These are phyloP conservation scores for Ptychodera flava DNA, from an alignment of 35 echinoderm and acorn worm genomes.

Conservation along the genomic window DNA sequence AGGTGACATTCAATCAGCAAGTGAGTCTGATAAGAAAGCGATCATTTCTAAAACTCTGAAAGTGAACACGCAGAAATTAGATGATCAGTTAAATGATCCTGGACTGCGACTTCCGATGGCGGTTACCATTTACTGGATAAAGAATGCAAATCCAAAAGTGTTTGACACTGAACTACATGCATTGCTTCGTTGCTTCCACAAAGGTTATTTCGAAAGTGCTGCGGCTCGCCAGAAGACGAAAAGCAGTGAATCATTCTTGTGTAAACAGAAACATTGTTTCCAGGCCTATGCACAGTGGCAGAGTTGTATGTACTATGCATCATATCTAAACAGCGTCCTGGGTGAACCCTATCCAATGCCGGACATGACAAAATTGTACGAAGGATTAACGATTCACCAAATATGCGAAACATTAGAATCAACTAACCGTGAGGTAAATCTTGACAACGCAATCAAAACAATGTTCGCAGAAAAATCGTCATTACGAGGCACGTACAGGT, in stretches of 20 bases:
- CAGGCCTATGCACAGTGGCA: constrained; percentile 8
- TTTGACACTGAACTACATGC: background rate
- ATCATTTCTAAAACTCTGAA: background rate
- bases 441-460: too few species aligned
- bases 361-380: background rate
- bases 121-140: constrained; percentile 4
- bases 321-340: background rate
- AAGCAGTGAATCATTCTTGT: too few species aligned
- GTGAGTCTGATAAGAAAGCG: background rate
- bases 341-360: background rate
- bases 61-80: too few species aligned
- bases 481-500: too few species aligned
- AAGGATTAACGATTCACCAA: background rate
- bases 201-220: background rate
- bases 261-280: too few species aligned
- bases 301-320: constrained; percentile 7
- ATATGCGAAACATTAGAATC: too few species aligned
- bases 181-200: background rate
- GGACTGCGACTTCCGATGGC: background rate
- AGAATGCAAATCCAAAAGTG: constrained; percentile 6
- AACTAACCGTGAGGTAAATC: too few species aligned
- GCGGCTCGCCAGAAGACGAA: too few species aligned
- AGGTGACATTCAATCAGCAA: too few species aligned
- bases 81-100: too few species aligned
- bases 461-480: too few species aligned